Evolutionary conservation across 1,140 invertebrate species (phyloP).

Genomic region (Drosophila grimshawi): DNA sequence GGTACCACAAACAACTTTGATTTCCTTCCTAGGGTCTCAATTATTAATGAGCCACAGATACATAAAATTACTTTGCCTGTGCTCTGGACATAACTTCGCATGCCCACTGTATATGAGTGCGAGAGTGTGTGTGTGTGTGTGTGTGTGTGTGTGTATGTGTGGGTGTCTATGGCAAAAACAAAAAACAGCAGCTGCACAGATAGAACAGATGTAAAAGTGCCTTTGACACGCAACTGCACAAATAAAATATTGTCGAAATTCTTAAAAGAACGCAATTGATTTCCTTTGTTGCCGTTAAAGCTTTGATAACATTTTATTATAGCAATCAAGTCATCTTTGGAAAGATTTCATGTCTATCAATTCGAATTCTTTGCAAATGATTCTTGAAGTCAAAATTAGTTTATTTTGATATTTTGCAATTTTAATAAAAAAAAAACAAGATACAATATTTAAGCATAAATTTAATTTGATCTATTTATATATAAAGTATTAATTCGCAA

Average conservation of each 20-base stretch:
- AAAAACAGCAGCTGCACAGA: conserved; percentile 1
- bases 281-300: background rate
- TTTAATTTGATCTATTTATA: too few species aligned
- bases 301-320: background rate
- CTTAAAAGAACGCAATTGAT: background rate
- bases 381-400: too few species aligned
- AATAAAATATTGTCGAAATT: background rate
- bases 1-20: conserved; percentile 48
- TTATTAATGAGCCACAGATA: conserved; percentile 58
- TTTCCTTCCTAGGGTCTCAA: conserved; percentile 48
- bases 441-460: too few species aligned
- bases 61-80: conserved; percentile 41
- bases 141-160: background rate
- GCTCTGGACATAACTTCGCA: conserved; percentile 17
- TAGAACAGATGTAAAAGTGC: conserved; percentile 10
- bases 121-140: background rate
- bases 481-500: too few species aligned
- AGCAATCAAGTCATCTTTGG: background rate
- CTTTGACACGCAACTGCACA: background rate
- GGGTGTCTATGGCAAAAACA: background rate
- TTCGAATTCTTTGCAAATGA: too few species aligned
- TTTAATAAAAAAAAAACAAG: too few species aligned
- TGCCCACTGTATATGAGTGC: background rate
- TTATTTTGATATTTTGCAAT: too few species aligned
- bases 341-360: too few species aligned